Base-by-base conservation (phyloP, 1,140 invertebrate genomes). In the Lineus longissimus region DNA sequence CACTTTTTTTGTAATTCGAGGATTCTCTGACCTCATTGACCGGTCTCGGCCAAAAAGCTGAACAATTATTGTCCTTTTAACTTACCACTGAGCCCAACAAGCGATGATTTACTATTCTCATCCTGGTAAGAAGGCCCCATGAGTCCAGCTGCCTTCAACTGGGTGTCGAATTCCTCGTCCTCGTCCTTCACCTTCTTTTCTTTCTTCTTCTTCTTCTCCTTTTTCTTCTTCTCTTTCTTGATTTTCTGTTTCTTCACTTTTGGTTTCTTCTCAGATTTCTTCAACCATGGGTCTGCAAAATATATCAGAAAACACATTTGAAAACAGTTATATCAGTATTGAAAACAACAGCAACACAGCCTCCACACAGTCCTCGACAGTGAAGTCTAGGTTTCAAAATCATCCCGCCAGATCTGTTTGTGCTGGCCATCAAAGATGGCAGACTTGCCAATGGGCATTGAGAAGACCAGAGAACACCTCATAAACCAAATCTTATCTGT, bases 241-340 rank as follows among this genome's bases (percentile, higher is more conserved):
- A 85, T 87, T 73, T 89, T 90, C 73, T 87, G 86, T 79, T 87
- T 90, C 33, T 61, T 61, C 59, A 25, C 36, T 47, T 63, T 70
- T 60, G 22, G 63, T 65, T 62, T 72, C 67, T 66, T 76, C 67
- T 74, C 74, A 65, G 69, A 66, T 45, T 88, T 83, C 33, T 88
- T 85, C 23, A 91, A 86, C 91, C 92, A 94, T 0, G 91, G 91
- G 84, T 94, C 91, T 87, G 82, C 68, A 72, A 69, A 63, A 33
- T n/a, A n/a, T n/a, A n/a, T n/a, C n/a, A n/a, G n/a, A n/a, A n/a
- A n/a, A n/a, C 7, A 30, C 22, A 61, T 57, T 31, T 13, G 30
- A 69, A n/a, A 36, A 25, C 22, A 41, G 7, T 36, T 15, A 61
- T 55, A 62, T 27, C 41, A 69, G 55, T 45, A 62, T 23, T 27